Evolutionary conservation across 2,888 invertebrate genomes (phyloP).

Genomic region (Linnaemya vulpina): DNA sequence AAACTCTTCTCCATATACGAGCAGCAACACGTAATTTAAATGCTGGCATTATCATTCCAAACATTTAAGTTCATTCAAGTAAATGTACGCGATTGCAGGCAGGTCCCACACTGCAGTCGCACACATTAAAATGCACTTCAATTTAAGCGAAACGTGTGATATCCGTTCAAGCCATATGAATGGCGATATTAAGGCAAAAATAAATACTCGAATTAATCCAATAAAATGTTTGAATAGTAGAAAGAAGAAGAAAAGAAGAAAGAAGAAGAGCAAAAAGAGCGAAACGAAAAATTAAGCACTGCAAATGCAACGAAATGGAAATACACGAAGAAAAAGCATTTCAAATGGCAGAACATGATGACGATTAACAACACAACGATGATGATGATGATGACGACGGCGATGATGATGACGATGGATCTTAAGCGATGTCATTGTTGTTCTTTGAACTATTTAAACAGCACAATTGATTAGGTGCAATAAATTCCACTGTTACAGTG

Average conservation of each 20-base stretch:
- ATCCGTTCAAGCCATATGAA: constrained; percentile 44
- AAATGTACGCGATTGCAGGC: not conserved
- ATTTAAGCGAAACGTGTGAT: constrained; percentile 17
- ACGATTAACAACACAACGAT: not conserved
- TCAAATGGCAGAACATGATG: constrained; percentile 1
- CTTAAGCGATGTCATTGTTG: constrained; percentile 50
- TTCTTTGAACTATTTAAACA: constrained; percentile 53
- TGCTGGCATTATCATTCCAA: not conserved
- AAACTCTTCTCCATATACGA: not conserved
- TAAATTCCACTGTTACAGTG: constrained; percentile 81
- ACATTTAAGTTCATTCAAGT: constrained; percentile 16
- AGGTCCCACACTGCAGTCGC: not conserved
- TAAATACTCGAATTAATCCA: constrained; percentile 42
- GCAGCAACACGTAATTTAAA: not conserved
- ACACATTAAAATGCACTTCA: constrained; percentile 19
- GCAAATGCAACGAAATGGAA: constrained; percentile 49
- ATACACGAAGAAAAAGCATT: constrained; percentile 28
- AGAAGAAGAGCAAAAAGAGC: constrained; percentile 18
- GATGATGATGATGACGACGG: constrained; percentile 15
- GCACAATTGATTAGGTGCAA: constrained; percentile 65
- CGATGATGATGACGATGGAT: constrained; percentile 22
- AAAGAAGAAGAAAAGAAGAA: constrained; percentile 5
- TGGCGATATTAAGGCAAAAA: constrained; percentile 6
- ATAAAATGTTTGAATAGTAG: constrained; percentile 42
- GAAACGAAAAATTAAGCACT: constrained; percentile 53